Evolutionary conservation across 2,797 vertebrate species (phyloP), one percentile per base, ranked within the genome.

Genomic region (Gambusia yucatana): DNA sequence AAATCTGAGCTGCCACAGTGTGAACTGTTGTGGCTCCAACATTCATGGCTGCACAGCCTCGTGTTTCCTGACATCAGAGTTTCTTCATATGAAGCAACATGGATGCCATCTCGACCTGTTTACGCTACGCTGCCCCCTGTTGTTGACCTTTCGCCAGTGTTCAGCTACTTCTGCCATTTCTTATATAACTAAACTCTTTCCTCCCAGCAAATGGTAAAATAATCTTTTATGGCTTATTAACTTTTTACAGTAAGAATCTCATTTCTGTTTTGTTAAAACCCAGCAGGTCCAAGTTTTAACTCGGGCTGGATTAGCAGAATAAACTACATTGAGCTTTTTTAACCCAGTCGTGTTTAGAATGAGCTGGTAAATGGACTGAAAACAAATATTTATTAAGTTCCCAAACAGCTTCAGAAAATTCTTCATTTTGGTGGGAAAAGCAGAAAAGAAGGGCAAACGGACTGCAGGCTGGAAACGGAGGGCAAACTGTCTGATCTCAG

Each of bases 381-480:
- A 79, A 89, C 78, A 92, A 88, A 92, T 86, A 91, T 63, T 55
- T 75, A 47, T 57, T 57, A 76, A 85, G 77, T 79, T 82, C 85
- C 78, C 82, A 84, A 86, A 87, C 70, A 77, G 65, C 39, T 30
- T 72, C 48, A n/a, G 46, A 43, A 80, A 90, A 91, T 88, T 14
- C 78, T 82, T 88, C 82, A 79, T 87, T 67, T 89, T 61, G 55
- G 61, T n/a, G 63, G 52, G 16, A 71, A 30, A 30, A 28, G 44
- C 30, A 80, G 33, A 43, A 50, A 79, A 75, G 69, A 48, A 80
- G n/a, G 28, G 25, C 52, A 50, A 52, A 61, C 57, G 41, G 3
- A 47, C 39, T 41, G 30, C 43, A 80, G 55, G 72, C 30, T 47
- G 67, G 50, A 73, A 77, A 46, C 33, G 25, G 79, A 87, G 75